Base-by-base conservation (phyloP, 2,113 vertebrate genomes). In the Parotia lawesii region DNA sequence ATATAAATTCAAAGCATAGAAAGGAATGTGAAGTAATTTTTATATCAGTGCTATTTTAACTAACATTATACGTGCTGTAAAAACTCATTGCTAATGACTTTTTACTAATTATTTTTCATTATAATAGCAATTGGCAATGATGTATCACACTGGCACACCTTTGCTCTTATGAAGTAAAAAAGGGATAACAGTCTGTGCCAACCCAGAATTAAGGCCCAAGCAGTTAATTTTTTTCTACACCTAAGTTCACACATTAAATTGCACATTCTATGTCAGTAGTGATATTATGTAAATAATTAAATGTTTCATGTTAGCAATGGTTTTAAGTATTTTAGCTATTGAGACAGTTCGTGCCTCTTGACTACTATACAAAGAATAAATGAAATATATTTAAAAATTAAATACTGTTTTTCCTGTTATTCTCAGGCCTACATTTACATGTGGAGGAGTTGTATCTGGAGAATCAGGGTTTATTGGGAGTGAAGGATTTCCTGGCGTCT, bases 401-500 rank as follows among this genome's bases (percentile, higher is more conserved):
- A 87, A 37, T 48, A 25, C 40, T 38, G 2, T 61, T 69, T 90
- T 87, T 89, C 81, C 58, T 90, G 2, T 91, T 96, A 79, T 96
- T 89, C 82, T 78, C 95, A 99, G 99, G 97, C 98, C 98, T 93
- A 93, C 93, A 53, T 99, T 99, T 97, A 97, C 98, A 82, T 99
- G 99, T 96, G 99, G 99, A 21, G 99, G 99, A 91, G 98, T 98
- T 97, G 95, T 99, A 87, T 99, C 98, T 25, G 99, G 98, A 96
- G 98, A 99, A 53, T 98, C 99, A 71, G 99, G 99, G 94, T 98
- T 99, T 90, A 98, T 99, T 95, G 99, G 99, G 88, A 99, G 99
- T 93, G 99, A 99, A 98, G 99, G 99, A 56, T 99, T 99, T 97
- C 99, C 99, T 74, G 99, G 99, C 96, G 98, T 99, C 95, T 99